Base-by-base conservation (phyloP, 2,888 invertebrate species). In the Zootermopsis nevadensis region DNA sequence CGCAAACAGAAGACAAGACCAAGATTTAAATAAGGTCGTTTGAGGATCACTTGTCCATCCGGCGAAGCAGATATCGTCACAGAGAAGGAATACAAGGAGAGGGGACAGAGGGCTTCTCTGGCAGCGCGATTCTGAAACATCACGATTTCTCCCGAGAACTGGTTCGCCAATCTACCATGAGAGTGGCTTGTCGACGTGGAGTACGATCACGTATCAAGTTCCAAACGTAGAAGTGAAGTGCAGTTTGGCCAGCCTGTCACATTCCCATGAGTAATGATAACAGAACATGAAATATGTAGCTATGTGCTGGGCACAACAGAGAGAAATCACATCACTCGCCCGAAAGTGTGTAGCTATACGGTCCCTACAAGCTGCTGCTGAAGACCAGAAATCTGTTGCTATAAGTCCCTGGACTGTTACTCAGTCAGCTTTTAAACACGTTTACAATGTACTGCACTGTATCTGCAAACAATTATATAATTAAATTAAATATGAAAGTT, bases 251-350 rank as follows among this genome's bases (percentile, higher is more conserved):
- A 27, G 27, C 60, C 6, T 60, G 60, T 60, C 60, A 60, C 60
- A 60, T 15, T 60, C 60, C 60, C 60, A 27, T 60, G 60, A 60
- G 60, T 60, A 60, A 60, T 60, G 60, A n/a, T 19, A 55, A n/a
- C 7, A 55, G 55, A 55, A 55, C 55, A 55, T 55, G 60, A 60
- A 60, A n/a, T 60, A 27, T 27, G 60, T n/a, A 8, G 60, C 27
- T n/a, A 60, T 60, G 27, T 12, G 60, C 27, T 10, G 60, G 3
- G n/a, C 60, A 27, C 27, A 60, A n/a, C 27, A 24, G 60, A 12
- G 60, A 60, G 60, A 60, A 60, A 60, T 60, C 60, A 12, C n/a
- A 60, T 3, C 15, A 48, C 48, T 48, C 19, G 48, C 19, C 48
- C 19, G 48, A 10, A 48, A 48, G 48, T 15, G 48, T n/a, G n/a